phyloP scores from a whole-genome alignment of 2,888 invertebrate genomes.

The Microdon myrmicae region DNA sequence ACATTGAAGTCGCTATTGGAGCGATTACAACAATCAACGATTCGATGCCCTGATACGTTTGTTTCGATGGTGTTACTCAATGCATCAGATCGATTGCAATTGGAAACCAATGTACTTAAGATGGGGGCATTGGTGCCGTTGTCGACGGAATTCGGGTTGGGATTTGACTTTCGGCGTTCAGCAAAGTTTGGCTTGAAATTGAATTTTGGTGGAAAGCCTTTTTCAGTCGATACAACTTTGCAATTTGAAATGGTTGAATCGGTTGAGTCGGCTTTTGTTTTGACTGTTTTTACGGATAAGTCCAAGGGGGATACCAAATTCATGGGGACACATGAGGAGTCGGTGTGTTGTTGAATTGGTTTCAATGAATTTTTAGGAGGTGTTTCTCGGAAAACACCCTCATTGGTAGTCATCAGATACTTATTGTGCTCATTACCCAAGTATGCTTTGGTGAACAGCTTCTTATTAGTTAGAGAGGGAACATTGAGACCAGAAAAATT shows the following conservation, averaged over 20 bases:
- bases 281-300: slow-evolving; percentile 87
- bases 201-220: slow-evolving; percentile 74
- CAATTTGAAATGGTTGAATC: slow-evolving; percentile 64
- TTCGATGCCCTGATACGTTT: background rate
- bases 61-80: background rate
- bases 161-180: slow-evolving; percentile 30
- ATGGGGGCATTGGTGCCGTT: background rate
- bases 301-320: slow-evolving; percentile 76
- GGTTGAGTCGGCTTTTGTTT: slow-evolving; percentile 89
- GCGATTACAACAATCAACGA: background rate
- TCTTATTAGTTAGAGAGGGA: slow-evolving; percentile 23
- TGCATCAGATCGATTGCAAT: background rate
- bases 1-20: background rate
- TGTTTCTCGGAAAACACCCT: slow-evolving; percentile 2
- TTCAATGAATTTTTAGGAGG: slow-evolving; percentile 28
- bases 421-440: background rate
- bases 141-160: background rate
- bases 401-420: background rate
- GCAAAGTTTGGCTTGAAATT: slow-evolving; percentile 82
- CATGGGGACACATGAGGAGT: background rate
- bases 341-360: slow-evolving; percentile 8
- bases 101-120: background rate
- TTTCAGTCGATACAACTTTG: slow-evolving; percentile 44
- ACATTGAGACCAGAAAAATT: too few species aligned
- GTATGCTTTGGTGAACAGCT: background rate